A percentile compares a stretch with the other conserved stretches of the same genome.
phyloP scores from a whole-genome alignment of 2,888 invertebrate species.

The Unio delphinus region DNA sequence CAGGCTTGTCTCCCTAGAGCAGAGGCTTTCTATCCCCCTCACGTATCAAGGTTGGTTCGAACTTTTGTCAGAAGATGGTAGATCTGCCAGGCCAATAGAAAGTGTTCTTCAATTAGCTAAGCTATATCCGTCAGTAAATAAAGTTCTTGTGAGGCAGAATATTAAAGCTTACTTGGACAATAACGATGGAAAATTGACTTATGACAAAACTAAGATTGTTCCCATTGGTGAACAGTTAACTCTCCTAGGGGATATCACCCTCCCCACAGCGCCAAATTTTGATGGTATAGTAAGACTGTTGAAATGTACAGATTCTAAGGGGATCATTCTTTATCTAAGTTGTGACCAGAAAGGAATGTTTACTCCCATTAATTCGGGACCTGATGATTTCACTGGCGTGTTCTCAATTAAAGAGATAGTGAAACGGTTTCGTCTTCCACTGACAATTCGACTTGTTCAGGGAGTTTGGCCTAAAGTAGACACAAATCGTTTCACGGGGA shows the following conservation, averaged over 20 bases:
- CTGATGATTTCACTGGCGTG: conserved; percentile 94
- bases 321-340: conserved; percentile 86
- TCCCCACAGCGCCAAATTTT: conserved; percentile 40
- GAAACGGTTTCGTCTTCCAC: conserved; percentile 86
- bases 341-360: conserved; percentile 92
- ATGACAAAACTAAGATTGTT: conserved; percentile 56
- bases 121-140: conserved; percentile 67
- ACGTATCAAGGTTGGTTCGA: conserved; percentile 94
- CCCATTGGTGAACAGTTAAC: conserved; percentile 66
- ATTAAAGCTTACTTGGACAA: conserved; percentile 61
- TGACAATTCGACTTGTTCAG: conserved; percentile 92
- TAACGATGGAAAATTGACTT: conserved; percentile 58
- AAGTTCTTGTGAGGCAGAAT: conserved; percentile 81
- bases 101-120: conserved; percentile 86
- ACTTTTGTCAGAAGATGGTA: conserved; percentile 92
- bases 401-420: conserved; percentile 91
- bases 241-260: conserved; percentile 58
- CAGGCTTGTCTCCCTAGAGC: conserved; percentile 52
- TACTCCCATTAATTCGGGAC: conserved; percentile 87
- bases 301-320: conserved; percentile 88
- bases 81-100: conserved; percentile 90
- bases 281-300: conserved; percentile 76
- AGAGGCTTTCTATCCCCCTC: conserved; percentile 89
- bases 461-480: conserved; percentile 84
- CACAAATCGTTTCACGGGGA: conserved; percentile 59